Base-by-base conservation (phyloP, 2,113 vertebrate genomes). In the Anolis sagrei region DNA sequence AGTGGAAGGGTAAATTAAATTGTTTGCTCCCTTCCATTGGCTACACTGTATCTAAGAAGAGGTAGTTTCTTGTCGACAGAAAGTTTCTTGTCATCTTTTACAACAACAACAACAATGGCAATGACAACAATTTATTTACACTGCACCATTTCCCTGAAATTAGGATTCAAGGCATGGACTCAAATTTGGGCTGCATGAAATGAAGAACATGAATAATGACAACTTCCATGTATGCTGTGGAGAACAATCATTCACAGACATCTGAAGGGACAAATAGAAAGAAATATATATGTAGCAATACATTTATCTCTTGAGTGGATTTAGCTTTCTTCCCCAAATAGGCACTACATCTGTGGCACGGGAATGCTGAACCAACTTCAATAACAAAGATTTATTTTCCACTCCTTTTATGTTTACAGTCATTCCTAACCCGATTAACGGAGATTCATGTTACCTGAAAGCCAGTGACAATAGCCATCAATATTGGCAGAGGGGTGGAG, bases 381-480 rank as follows among this genome's bases (percentile, higher is more conserved):
- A 77, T 83, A 16, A 82, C 68, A 89, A 73, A 85, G 9, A 85
- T 77, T 25, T 27, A 25, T 91, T 90, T 91, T 79, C 77, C 87
- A 81, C 64, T 44, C 18, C 68, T 87, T 61, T 64, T 90, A 29
- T 91, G 80, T 90, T 89, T 93, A 83, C 85, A 91, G 81, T 78
- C 62, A 75, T 80, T 91, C 44, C n/a, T 91, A 85, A 86, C 81
- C 61, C 27, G 84, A 93, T 91, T 89, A 91, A 86, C 75, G 86
- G 18, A 54, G 78, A 88, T 83, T 90, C 86, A 89, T 91, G 86
- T 87, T 87, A 64, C 84, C 48, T 88, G 76, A 89, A 88, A 86
- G 23, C 84, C 34, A 91, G 85, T 81, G 85, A 85, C 87, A 91
- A 75, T 83, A 89, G 61, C 86, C 68, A 87, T 91, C 86, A 90